Percentiles rank a stretch among this genome's conserved stretches.
These are phyloP conservation scores for Magallana angulata DNA, from an alignment of 1,140 invertebrate genomes.

Conservation along the genomic window DNA sequence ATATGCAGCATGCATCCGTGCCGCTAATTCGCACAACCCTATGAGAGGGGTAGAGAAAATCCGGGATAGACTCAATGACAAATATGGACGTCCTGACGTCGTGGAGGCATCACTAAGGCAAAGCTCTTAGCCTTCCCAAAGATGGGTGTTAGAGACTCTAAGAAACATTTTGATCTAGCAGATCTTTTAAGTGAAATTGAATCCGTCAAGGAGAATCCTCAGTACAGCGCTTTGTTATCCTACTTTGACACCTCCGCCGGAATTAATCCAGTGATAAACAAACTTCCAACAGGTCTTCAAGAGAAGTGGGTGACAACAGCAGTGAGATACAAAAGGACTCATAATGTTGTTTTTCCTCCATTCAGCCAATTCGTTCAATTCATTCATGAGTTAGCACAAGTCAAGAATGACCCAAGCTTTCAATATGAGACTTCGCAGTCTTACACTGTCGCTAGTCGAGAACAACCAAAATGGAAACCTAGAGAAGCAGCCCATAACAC, in stretches of 20 bases:
- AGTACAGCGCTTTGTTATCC: conserved; percentile 36
- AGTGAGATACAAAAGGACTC: neutral
- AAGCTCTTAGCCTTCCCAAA: neutral
- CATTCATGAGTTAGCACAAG: conserved; percentile 3
- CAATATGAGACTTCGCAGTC: neutral
- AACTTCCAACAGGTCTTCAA: too few species aligned
- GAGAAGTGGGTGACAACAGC: conserved; percentile 25
- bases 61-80: conserved; percentile 29
- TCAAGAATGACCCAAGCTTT: conserved; percentile 2
- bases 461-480: neutral
- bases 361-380: conserved; percentile 13
- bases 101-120: conserved; percentile 5
- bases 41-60: neutral
- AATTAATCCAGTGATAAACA: too few species aligned
- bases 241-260: conserved; percentile 46
- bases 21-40: conserved; percentile 26
- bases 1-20: too few species aligned
- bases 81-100: conserved; percentile 18
- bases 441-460: neutral
- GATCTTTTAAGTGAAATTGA: conserved; percentile 53
- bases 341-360: conserved; percentile 15
- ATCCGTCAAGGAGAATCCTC: conserved; percentile 44
- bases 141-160: neutral
- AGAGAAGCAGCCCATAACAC: neutral
- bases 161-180: conserved; percentile 29